Percentiles rank a stretch among this genome's conserved stretches.
Conservation (phyloP, 2,797 vertebrate genomes). For the Microctenopoma stevenorrisi region DNA sequence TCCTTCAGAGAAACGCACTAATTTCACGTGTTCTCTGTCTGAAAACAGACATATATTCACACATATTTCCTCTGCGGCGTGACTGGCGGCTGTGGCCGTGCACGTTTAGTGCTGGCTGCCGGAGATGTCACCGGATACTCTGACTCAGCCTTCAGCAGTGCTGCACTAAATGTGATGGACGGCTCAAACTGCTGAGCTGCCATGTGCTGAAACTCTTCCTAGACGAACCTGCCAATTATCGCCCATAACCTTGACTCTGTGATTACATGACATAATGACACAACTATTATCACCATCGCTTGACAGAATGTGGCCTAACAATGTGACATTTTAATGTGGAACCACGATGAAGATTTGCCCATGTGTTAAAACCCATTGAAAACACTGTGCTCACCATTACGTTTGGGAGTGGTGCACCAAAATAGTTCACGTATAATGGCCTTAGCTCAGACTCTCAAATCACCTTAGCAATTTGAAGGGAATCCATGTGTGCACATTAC, state of each 20-base stretch:
- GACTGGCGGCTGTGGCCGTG: constrained; percentile 57
- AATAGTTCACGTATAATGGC: not conserved
- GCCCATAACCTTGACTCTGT: constrained; percentile 32
- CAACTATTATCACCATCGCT: constrained; percentile 8
- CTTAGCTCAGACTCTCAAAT: not conserved
- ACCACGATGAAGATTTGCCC: not conserved
- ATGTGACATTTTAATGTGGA: constrained; percentile 1
- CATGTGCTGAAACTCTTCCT: constrained; percentile 37
- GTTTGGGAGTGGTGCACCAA: not conserved
- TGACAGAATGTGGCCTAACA: constrained; percentile 29
- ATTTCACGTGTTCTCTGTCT: constrained; percentile 2
- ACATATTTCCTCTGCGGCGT: not conserved
- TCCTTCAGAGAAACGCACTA: constrained; percentile 23
- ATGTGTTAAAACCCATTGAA: not conserved
- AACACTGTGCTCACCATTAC: not conserved
- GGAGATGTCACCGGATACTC: constrained; percentile 62
- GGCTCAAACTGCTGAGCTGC: constrained; percentile 35
- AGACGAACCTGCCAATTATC: constrained; percentile 58
- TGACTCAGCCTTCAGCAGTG: constrained; percentile 42
- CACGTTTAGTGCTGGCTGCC: constrained; percentile 49
- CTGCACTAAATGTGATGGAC: constrained; percentile 56
- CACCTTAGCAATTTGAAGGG: not conserved
- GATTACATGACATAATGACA: constrained; percentile 41
- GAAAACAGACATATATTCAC: not conserved
- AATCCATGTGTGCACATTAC: not conserved